Evolutionary conservation across 2,797 vertebrate genomes (phyloP).

Genomic region (Sitta carolinensis): DNA sequence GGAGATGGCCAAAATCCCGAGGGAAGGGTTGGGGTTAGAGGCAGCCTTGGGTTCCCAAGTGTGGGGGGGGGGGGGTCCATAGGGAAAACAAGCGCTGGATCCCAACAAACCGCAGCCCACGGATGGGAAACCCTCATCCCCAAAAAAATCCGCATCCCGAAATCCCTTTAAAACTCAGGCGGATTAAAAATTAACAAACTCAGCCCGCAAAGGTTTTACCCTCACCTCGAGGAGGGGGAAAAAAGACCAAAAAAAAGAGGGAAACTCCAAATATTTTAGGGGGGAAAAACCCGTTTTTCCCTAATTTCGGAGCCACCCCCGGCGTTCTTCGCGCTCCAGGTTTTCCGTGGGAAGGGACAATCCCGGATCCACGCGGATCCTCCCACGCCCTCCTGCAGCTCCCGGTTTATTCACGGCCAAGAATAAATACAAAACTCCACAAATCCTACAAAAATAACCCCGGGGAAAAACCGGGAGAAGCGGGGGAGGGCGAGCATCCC

Average conservation of each 20-base stretch:
- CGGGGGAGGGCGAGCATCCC: neutral
- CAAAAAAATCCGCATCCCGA: neutral
- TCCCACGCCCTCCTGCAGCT: neutral
- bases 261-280: neutral
- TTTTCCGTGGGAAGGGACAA: neutral
- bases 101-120: rapidly evolving
- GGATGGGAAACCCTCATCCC: neutral
- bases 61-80: no score
- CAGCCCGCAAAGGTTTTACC: neutral
- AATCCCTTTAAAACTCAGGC: neutral
- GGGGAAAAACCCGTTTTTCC: neutral
- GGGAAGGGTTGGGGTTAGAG: no score
- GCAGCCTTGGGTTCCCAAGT: no score
- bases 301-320: rapidly evolving
- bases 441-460: neutral
- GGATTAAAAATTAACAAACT: neutral
- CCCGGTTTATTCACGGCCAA: neutral
- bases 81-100: neutral
- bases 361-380: neutral
- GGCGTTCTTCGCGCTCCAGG: neutral
- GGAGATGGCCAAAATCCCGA: rapidly evolving
- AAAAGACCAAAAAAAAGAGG: no score
- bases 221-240: rapidly evolving
- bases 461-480: neutral
- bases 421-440: neutral